These are phyloP conservation scores for Anoura caudifer DNA, from an alignment of 2,113 vertebrate genomes.

Conservation along the genomic window DNA sequence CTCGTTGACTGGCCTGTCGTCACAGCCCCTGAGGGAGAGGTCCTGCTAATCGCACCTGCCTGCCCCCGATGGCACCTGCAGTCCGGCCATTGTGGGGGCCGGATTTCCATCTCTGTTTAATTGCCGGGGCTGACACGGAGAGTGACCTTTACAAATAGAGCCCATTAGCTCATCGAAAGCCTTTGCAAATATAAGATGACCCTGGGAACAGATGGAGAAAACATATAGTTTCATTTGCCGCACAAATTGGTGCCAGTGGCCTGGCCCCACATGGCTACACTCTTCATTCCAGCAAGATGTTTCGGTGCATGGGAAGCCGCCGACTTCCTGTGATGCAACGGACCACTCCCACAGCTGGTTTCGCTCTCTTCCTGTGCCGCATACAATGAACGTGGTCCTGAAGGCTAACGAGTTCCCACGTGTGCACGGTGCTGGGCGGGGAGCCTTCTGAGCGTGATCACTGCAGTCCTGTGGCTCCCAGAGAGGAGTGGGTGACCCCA, in stretches of 20 bases:
- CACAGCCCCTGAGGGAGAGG: background rate
- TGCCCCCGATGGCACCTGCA: background rate
- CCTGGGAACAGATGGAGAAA: conserved; percentile 4
- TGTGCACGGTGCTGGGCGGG: background rate
- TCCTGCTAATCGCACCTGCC: conserved; percentile 28
- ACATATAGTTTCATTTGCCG: background rate
- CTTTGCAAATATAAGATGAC: conserved; percentile 48
- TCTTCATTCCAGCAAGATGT: background rate
- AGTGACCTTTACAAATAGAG: background rate
- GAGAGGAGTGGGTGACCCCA: background rate
- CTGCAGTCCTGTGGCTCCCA: background rate
- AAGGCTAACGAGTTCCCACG: background rate
- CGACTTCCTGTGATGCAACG: background rate
- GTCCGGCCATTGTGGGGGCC: background rate
- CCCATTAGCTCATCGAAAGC: conserved; percentile 22
- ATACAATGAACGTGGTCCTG: background rate
- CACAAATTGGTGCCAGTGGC: background rate
- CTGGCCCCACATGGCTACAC: background rate
- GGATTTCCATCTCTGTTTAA: conserved; percentile 1
- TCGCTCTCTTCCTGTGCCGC: background rate
- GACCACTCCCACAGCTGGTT: background rate
- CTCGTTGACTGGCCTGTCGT: background rate
- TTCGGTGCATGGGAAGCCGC: background rate
- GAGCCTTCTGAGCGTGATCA: background rate
- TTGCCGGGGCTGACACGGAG: background rate